A percentile compares a stretch with the other conserved stretches of the same genome.
phyloP scores from a whole-genome alignment of 2,888 invertebrate species.

The Noctua comes region DNA sequence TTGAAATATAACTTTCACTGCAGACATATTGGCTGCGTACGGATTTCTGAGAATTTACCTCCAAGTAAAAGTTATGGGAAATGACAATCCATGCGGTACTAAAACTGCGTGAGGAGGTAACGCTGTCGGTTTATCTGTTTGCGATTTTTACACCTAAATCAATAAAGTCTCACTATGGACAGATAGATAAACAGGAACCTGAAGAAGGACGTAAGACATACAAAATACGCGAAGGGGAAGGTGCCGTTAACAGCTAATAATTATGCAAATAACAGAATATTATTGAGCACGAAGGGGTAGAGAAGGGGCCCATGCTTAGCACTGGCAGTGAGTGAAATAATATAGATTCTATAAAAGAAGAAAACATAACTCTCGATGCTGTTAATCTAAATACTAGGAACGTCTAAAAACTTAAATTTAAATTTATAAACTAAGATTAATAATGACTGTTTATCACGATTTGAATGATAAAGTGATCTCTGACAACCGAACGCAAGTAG shows the following conservation, averaged over 20 bases:
- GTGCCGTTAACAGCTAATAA: not conserved
- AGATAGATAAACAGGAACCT: not conserved
- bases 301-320: not conserved
- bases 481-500: too few relatives aligned
- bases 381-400: not conserved
- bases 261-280: constrained; percentile 11
- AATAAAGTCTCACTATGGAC: not conserved
- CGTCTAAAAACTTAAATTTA: not conserved
- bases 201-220: not conserved
- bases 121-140: not conserved
- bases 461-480: not conserved
- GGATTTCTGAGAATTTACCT: constrained; percentile 7
- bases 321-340: not conserved
- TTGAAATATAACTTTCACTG: constrained; percentile 64
- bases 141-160: not conserved
- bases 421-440: not conserved
- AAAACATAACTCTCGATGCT: not conserved
- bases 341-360: not conserved
- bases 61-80: not conserved
- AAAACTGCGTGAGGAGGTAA: not conserved
- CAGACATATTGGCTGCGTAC: constrained; percentile 16
- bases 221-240: not conserved
- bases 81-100: constrained; percentile 5
- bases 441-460: not conserved
- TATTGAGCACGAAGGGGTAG: not conserved